phyloP scores from a whole-genome alignment of 2,113 vertebrate species.

The Saguinus midas region DNA sequence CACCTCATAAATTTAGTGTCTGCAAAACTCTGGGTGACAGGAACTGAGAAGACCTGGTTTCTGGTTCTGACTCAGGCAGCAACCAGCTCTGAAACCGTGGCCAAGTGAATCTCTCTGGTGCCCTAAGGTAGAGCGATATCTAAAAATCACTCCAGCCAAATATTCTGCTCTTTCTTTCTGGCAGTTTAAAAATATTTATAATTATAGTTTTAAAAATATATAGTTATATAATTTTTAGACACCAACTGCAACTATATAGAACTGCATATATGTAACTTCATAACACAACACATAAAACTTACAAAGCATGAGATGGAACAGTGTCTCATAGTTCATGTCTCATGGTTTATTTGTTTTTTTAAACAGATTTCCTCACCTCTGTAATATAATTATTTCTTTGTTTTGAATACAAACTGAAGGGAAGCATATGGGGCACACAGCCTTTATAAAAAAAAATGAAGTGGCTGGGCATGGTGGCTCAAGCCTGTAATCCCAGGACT shows the following conservation, averaged over 20 bases:
- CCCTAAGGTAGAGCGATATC: neutral
- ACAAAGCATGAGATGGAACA: neutral
- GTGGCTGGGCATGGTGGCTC: no score
- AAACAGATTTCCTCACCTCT: neutral
- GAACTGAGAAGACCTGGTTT: neutral
- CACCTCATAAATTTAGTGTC: neutral
- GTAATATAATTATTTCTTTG: constrained; percentile 13
- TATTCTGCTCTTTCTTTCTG: neutral
- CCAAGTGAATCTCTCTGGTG: neutral
- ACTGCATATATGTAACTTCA: no score
- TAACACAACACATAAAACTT: neutral
- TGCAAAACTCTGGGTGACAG: neutral
- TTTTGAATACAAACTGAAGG: neutral
- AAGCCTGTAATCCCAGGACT: no score
- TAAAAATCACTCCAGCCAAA: neutral
- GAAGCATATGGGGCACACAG: neutral
- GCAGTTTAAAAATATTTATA: neutral
- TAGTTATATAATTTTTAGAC: neutral
- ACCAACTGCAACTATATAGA: neutral
- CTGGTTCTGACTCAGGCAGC: neutral
- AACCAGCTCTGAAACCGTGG: neutral
- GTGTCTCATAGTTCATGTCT: neutral
- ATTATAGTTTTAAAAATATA: neutral
- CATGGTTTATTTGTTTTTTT: neutral
- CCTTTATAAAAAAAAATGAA: neutral